Base-by-base conservation (phyloP, 2,797 vertebrate genomes). In the Adrianichthys oophorus region DNA sequence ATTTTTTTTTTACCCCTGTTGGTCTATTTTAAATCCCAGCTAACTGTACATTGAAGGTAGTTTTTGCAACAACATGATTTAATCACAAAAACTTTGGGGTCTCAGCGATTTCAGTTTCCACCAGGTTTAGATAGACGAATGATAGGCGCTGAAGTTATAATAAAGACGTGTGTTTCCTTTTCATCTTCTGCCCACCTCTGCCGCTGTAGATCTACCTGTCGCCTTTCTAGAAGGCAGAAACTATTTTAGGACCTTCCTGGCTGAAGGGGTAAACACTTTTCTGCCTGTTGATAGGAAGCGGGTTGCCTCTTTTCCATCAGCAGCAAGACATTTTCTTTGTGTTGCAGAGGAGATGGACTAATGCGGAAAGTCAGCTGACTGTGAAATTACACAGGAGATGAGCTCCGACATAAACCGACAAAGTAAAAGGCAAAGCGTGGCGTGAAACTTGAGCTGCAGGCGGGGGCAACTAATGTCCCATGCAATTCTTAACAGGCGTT, bases 301-400 rank as follows among this genome's bases (percentile, higher is more conserved):
- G 17, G 56, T 55, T 45, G 42, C 56, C 48, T 57, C 64, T 48
- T 63, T 21, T 62, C 59, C 78, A 59, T 79, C 68, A 64, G 58
- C 66, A 72, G 1, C 21, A 0, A 57, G 53, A 50, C 41, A 15
- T 42, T 44, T 54, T 59, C 50, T 65, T 66, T 73, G 52, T 65
- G 47, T 46, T 26, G 10, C 45, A 60, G 62, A 59, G 59, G 43
- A 70, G 65, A 54, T 43, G 15, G 56, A 44, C 64, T 16, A 6
- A 70, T 79, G 68, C 64, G 61, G 53, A 71, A 57, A 70, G 65
- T 65, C 54, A 61, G 56, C 67, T 76, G 62, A 48, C 67, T 83
- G 81, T 75, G 76, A 85, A 85, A 78, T 66, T 52, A 71, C 70
- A 71, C 44, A 21, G 18, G 51, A 43, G 61, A 32, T 24, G 32